Conservation (phyloP, 2,888 invertebrate species). For the Plebejus argus region DNA sequence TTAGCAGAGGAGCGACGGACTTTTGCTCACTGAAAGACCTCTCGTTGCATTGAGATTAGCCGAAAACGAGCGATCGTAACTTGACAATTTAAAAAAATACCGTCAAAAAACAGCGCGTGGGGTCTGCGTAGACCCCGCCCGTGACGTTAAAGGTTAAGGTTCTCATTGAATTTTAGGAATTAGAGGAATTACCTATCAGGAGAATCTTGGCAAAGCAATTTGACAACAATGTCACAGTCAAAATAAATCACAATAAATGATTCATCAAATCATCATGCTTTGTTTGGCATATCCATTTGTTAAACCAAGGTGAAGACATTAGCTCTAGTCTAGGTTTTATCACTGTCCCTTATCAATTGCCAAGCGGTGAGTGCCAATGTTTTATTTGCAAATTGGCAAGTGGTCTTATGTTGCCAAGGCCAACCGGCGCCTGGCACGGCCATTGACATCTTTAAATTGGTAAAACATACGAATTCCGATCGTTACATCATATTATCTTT, state of each 20-base stretch:
- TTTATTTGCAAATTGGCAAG: constrained; percentile 79
- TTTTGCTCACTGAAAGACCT: too few species aligned
- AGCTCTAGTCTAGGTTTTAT: constrained; percentile 38
- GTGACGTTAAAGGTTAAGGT: too few species aligned
- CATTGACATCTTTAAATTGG: constrained; percentile 61
- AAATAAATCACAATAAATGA: constrained; percentile 30
- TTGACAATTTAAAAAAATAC: too few species aligned
- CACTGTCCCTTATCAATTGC: constrained; percentile 64
- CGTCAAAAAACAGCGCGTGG: too few species aligned
- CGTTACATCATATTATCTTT: constrained; percentile 41
- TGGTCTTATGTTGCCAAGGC: constrained; percentile 62
- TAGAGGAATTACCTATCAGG: not conserved
- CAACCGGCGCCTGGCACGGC: constrained; percentile 63
- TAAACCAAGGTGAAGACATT: constrained; percentile 44
- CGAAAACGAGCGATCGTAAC: too few species aligned
- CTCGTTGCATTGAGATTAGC: too few species aligned
- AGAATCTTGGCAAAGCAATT: not conserved
- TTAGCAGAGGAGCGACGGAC: too few species aligned
- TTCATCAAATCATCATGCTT: constrained; percentile 27
- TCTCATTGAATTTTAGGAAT: not conserved
- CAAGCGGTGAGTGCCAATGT: constrained; percentile 72
- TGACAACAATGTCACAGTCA: constrained; percentile 14
- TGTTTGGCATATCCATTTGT: constrained; percentile 29
- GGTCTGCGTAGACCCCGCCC: too few species aligned
- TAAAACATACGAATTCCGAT: constrained; percentile 41